Conservation (phyloP, 2,113 vertebrate genomes). For the Accipiter virgatus region DNA sequence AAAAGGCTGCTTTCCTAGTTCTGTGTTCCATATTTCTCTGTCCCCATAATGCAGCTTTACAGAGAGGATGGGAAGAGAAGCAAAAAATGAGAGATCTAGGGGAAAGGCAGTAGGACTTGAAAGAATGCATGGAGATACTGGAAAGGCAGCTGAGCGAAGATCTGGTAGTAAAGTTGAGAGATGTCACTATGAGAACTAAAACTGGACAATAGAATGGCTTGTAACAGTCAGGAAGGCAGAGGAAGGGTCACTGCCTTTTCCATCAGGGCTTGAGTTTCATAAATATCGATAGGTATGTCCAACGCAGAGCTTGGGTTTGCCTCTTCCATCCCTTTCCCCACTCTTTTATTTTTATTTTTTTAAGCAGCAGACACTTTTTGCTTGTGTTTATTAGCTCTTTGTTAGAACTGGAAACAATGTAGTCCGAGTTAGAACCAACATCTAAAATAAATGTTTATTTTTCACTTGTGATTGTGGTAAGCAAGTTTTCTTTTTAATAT, state of each 20-base stretch:
- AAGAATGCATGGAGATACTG: neutral
- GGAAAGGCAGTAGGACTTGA: neutral
- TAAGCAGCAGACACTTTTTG: neutral
- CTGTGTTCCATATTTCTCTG: neutral
- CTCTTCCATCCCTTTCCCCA: neutral
- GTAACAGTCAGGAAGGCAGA: neutral
- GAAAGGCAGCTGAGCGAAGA: neutral
- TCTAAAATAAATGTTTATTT: neutral
- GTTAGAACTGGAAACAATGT: neutral
- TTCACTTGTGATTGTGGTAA: neutral
- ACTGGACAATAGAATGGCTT: neutral
- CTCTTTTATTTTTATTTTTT: neutral
- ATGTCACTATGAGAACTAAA: neutral
- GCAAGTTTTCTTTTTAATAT: neutral
- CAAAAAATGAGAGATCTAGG: fast-evolving
- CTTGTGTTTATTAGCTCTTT: neutral
- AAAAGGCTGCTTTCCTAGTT: neutral
- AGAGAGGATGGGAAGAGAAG: neutral
- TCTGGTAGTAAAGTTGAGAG: neutral
- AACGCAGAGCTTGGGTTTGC: neutral
- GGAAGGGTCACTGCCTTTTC: neutral
- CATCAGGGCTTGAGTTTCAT: neutral
- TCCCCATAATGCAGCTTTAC: neutral
- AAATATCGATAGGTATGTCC: neutral
- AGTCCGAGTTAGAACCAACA: neutral